Evolutionary conservation across 1,140 invertebrate genomes (phyloP).

Genomic region (Pogonomyrmex californicus): DNA sequence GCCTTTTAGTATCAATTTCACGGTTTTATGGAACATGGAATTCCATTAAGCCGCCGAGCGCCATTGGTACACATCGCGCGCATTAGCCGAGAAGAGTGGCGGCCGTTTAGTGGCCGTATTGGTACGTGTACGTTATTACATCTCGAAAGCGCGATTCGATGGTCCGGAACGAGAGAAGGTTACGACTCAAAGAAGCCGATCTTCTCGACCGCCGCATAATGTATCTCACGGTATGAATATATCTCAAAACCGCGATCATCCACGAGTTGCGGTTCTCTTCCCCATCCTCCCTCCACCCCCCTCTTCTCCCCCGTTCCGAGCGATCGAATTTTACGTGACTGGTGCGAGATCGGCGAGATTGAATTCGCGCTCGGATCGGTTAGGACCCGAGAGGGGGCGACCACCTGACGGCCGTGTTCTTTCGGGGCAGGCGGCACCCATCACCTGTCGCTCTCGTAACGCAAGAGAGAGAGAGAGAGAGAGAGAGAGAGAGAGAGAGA

Average conservation of each 20-base stretch:
- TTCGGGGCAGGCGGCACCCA: background rate
- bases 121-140: slow-evolving; percentile 60
- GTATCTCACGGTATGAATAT: slow-evolving; percentile 54
- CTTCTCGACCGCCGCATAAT: slow-evolving; percentile 39
- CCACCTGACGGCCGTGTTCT: slow-evolving; percentile 9
- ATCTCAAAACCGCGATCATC: slow-evolving; percentile 26
- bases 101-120: slow-evolving; percentile 53
- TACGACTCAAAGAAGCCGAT: slow-evolving; percentile 56
- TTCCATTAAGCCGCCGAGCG: slow-evolving; percentile 59
- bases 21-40: slow-evolving; percentile 62
- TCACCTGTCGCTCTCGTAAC: slow-evolving; percentile 38
- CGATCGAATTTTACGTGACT: slow-evolving; percentile 55
- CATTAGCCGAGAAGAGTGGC: slow-evolving; percentile 55
- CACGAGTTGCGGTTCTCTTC: slow-evolving; percentile 34
- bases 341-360: slow-evolving; percentile 45
- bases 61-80: slow-evolving; percentile 54
- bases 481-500: too few species aligned
- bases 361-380: slow-evolving; percentile 30
- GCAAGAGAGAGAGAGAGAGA: background rate
- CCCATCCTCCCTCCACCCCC: background rate
- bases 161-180: slow-evolving; percentile 48
- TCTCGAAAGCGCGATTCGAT: slow-evolving; percentile 62
- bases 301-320: slow-evolving; percentile 24
- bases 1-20: slow-evolving; percentile 61
- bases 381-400: background rate